These are phyloP conservation scores for Blera fallax DNA, from an alignment of 2,888 invertebrate species.

Conservation along the genomic window DNA sequence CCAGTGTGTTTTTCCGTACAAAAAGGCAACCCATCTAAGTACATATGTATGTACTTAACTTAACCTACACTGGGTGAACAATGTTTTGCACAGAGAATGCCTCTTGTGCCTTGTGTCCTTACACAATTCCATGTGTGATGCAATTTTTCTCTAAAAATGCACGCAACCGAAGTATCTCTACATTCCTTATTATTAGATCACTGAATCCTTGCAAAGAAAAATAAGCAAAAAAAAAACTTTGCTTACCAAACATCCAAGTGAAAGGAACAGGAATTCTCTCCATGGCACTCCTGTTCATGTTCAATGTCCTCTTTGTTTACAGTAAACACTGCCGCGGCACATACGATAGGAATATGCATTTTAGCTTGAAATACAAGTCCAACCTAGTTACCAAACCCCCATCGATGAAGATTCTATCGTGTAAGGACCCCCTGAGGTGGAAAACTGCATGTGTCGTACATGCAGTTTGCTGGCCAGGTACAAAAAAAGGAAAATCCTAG, in stretches of 20 bases:
- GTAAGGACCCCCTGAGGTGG: not conserved
- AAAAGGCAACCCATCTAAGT: too few relatives aligned
- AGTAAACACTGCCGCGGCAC: not conserved
- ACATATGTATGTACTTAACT: too few relatives aligned
- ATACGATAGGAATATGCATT: not conserved
- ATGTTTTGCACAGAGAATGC: too few relatives aligned
- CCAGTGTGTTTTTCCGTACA: too few relatives aligned
- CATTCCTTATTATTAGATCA: too few relatives aligned
- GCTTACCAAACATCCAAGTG: too few relatives aligned
- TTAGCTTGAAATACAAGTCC: not conserved
- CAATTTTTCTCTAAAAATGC: too few relatives aligned
- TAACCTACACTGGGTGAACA: too few relatives aligned
- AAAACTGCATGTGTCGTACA: not conserved
- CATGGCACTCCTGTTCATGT: not conserved
- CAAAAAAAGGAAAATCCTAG: not conserved
- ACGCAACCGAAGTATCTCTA: too few relatives aligned
- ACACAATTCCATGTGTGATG: too few relatives aligned
- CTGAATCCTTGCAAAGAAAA: not conserved
- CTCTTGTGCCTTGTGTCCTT: too few relatives aligned
- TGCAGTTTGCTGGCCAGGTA: not conserved
- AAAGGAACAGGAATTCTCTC: not conserved
- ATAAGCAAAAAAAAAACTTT: too few relatives aligned
- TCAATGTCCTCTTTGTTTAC: not conserved
- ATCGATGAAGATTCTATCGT: not conserved
- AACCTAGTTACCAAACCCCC: not conserved